Conservation (phyloP, 1,140 invertebrate species). For the Pogonomyrmex barbatus region DNA sequence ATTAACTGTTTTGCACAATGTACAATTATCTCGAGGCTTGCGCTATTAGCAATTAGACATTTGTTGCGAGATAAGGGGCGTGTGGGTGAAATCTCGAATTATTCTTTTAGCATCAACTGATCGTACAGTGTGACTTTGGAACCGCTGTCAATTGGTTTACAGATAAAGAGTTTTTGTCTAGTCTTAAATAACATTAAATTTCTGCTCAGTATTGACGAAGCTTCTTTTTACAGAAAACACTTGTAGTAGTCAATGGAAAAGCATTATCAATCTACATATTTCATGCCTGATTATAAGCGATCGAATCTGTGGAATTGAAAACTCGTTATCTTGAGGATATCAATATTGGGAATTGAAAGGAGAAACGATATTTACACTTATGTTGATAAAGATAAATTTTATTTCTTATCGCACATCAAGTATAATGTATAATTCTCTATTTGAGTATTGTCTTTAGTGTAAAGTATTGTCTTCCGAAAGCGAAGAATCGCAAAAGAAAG, state of each 20-base stretch:
- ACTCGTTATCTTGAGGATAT: neutral
- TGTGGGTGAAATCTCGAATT: slow-evolving; percentile 27
- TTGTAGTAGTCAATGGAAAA: neutral
- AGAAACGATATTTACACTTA: neutral
- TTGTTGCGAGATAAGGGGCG: slow-evolving; percentile 25
- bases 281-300: neutral
- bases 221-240: neutral
- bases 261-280: neutral
- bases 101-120: neutral
- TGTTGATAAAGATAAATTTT: slow-evolving; percentile 2
- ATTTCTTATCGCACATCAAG: neutral
- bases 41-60: slow-evolving; percentile 67
- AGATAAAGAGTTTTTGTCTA: neutral
- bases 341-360: too few species aligned
- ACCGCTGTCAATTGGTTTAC: neutral
- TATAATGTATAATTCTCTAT: neutral
- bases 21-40: slow-evolving; percentile 82
- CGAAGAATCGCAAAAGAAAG: neutral
- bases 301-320: neutral
- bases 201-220: neutral
- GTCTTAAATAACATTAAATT: neutral
- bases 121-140: neutral
- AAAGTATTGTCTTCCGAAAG: neutral
- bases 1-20: slow-evolving; percentile 82
- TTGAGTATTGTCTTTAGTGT: neutral